Base-by-base conservation (phyloP, 2,888 invertebrate genomes). In the Meliscaeva auricollis region DNA sequence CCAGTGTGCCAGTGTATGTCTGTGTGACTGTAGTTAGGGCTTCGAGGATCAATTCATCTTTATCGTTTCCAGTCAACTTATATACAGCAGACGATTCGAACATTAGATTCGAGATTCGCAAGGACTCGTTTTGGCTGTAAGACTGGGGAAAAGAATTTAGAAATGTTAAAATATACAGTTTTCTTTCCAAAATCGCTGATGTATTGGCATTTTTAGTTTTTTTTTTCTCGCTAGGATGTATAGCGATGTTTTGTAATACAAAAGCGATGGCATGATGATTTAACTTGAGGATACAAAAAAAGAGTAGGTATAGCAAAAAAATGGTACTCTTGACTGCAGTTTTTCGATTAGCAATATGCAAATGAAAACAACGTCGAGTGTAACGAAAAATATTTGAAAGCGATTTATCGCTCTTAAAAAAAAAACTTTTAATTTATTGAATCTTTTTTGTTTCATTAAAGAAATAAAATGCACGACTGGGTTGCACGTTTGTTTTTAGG, bases 31-130 rank as follows among this genome's bases (percentile, higher is more conserved):
- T 22, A 11, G 20, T 50, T 9, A 56, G 41, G 58, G 79, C 70
- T 75, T 58, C 70, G 75, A 76, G 66, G 80, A 84, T 76, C 75
- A 72, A 80, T 84, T 76, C 80, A 80, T 84, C 75, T 80, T 72
- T 84, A 84, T 84, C 79, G 70, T 70, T 66, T 79, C 70, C 79
- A 66, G 66, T 66, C 50, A 72, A 52, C 48, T 17, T 22, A n/a
- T n/a, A n/a, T n/a, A 32, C 30, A 38, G 13, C 41, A 20, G 41
- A 50, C 9, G 38, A 13, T 3, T 38, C 35, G 17, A 26, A 50
- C 22, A 11, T 15, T 35, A 22, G 30, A 11, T 64, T 58, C 7
- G 11, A 30, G 35, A 30, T 35, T 44, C 7, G 22, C 35, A 58
- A 41, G 50, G 32, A 48, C n/a, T 26, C 17, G 15, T 38, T 38